phyloP scores from a whole-genome alignment of 2,888 invertebrate species.

The Sarcophaga rosellei region DNA sequence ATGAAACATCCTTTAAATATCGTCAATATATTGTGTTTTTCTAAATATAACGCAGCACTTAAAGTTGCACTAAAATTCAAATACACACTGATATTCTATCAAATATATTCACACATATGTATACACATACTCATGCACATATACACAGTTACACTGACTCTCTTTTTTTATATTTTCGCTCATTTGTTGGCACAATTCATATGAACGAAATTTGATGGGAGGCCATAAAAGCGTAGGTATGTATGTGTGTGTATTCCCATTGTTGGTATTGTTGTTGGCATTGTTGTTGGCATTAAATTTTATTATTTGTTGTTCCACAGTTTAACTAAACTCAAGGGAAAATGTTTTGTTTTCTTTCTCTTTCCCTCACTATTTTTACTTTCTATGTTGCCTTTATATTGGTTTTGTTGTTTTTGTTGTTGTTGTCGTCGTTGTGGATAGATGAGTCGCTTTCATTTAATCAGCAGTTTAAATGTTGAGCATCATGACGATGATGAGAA shows the following conservation, averaged over 20 bases:
- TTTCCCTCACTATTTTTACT: neutral
- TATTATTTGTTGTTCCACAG: neutral
- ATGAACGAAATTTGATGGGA: constrained; percentile 15
- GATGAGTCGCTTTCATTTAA: constrained; percentile 4
- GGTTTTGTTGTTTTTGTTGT: neutral
- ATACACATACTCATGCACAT: neutral
- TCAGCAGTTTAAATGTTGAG: constrained; percentile 5
- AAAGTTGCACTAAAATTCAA: neutral
- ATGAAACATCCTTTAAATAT: neutral
- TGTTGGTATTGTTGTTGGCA: neutral
- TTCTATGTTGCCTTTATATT: neutral
- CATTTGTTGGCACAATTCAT: neutral
- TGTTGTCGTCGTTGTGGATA: neutral
- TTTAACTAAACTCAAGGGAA: neutral
- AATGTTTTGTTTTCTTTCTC: neutral
- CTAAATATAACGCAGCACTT: neutral
- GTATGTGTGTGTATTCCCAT: no score
- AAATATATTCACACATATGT: neutral
- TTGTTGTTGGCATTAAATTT: neutral
- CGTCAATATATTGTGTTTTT: neutral
- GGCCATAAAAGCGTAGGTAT: neutral
- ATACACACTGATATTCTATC: neutral
- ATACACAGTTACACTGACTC: neutral
- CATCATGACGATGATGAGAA: neutral
- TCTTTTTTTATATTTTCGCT: neutral